Evolutionary conservation across 35 echinoderm and acorn worm species (phyloP).

Genomic region (Chiridota heheva): DNA sequence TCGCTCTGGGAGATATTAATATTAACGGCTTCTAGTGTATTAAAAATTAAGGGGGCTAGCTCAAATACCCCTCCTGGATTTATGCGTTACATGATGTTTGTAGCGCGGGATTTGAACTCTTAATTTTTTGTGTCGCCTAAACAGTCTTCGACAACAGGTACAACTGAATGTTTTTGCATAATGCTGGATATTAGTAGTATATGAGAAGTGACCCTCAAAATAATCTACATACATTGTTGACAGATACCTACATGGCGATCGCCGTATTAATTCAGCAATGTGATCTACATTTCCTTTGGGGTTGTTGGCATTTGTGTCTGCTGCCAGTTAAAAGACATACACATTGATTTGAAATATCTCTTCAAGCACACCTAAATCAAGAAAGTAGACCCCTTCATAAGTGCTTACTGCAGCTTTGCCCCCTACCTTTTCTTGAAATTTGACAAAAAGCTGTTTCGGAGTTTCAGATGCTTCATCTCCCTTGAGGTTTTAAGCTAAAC

Average conservation of each 20-base stretch:
- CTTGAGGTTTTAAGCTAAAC: conserved; percentile 13
- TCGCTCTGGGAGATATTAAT: neutral
- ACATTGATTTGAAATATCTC: neutral
- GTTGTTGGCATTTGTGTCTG: neutral
- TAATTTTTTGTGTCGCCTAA: neutral
- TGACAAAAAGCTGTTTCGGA: conserved; percentile 1
- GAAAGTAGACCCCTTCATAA: no score
- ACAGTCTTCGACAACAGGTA: conserved; percentile 11
- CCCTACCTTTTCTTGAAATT: neutral
- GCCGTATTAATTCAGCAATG: conserved; percentile 9
- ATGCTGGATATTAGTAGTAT: conserved; percentile 20
- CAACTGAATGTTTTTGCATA: conserved; percentile 15
- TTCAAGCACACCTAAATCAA: no score
- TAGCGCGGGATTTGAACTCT: conserved; percentile 4
- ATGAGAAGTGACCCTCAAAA: conserved; percentile 22
- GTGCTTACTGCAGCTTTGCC: neutral
- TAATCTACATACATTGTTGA: conserved; percentile 5
- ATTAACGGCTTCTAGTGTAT: conserved; percentile 17
- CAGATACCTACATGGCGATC: conserved; percentile 15
- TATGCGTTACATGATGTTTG: conserved; percentile 5
- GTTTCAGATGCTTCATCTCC: conserved; percentile 2
- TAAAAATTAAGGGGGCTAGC: conserved; percentile 8
- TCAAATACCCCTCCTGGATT: conserved; percentile 24
- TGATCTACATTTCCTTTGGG: no score
- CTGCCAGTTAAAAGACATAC: conserved; percentile 11